Evolutionary conservation across 2,113 vertebrate genomes (phyloP).

Genomic region (Camelus dromedarius): DNA sequence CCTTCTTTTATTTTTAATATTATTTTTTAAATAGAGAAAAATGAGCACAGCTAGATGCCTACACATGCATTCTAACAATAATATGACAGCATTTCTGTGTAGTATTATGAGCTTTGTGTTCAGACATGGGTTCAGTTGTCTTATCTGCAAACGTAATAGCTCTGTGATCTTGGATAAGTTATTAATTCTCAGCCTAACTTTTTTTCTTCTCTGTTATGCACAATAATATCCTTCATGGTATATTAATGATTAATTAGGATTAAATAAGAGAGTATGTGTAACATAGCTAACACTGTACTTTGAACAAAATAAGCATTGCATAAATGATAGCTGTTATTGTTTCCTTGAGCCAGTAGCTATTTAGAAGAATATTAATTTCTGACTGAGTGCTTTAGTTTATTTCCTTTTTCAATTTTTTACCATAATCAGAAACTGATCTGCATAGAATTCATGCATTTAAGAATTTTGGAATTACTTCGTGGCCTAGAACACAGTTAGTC

Average conservation of each 20-base stretch:
- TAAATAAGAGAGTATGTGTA: constrained; percentile 51
- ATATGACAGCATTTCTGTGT: constrained; percentile 39
- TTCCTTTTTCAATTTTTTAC: constrained; percentile 42
- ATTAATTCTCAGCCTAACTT: constrained; percentile 15
- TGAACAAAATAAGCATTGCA: constrained; percentile 48
- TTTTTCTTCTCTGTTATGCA: constrained; percentile 42
- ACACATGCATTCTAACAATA: neutral
- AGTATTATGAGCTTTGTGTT: constrained; percentile 43
- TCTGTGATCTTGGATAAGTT: constrained; percentile 45
- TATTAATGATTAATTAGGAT: constrained; percentile 55
- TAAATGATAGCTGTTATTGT: constrained; percentile 34
- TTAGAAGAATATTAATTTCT: constrained; percentile 60
- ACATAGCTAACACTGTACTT: constrained; percentile 28
- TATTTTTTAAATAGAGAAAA: constrained; percentile 49
- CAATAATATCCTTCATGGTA: neutral
- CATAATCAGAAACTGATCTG: constrained; percentile 36
- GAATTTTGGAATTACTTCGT: constrained; percentile 52
- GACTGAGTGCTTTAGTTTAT: neutral
- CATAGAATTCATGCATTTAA: constrained; percentile 34
- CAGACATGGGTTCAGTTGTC: neutral
- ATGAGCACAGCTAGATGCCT: constrained; percentile 33
- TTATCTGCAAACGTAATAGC: constrained; percentile 43
- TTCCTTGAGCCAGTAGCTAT: constrained; percentile 39
- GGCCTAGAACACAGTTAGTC: neutral
- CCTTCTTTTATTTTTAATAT: neutral